phyloP scores from a whole-genome alignment of 2,797 vertebrate genomes.

The Lepus oiostolus region DNA sequence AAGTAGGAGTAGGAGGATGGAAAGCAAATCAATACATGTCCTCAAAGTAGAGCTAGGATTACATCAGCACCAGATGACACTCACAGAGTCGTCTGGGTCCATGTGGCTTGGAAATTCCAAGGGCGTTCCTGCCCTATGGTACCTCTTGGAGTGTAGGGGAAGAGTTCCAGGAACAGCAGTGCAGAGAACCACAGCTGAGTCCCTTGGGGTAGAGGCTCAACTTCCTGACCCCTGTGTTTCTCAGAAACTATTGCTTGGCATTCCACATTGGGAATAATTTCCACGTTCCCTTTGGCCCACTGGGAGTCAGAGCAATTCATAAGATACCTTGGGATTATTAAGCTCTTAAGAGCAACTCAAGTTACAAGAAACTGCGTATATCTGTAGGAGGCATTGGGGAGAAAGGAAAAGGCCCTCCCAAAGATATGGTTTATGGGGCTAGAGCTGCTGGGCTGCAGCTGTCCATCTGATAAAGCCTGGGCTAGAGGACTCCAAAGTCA shows the following conservation, averaged over 20 bases:
- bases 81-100: neutral
- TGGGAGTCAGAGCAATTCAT: slow-evolving; percentile 67
- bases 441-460: neutral
- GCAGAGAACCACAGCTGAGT: neutral
- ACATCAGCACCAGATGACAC: slow-evolving; percentile 64
- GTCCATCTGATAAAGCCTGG: neutral
- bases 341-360: neutral
- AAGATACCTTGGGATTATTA: slow-evolving; percentile 52
- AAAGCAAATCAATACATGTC: neutral
- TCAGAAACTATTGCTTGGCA: slow-evolving; percentile 55
- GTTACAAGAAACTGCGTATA: slow-evolving; percentile 3
- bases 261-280: slow-evolving; percentile 15
- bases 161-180: slow-evolving; percentile 70
- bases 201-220: slow-evolving; percentile 63
- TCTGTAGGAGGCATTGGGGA: neutral
- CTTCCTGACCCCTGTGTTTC: slow-evolving; percentile 70
- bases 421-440: neutral
- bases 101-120: slow-evolving; percentile 58
- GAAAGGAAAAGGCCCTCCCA: slow-evolving; percentile 20
- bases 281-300: neutral
- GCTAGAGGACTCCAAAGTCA: slow-evolving; percentile 9
- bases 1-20: slow-evolving; percentile 2
- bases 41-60: slow-evolving; percentile 76
- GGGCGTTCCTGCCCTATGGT: slow-evolving; percentile 24
- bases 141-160: neutral